A percentile compares a stretch with the other conserved stretches of the same genome.
Evolutionary conservation across 2,797 vertebrate genomes (phyloP).

Genomic region (Apogon hyalosoma): DNA sequence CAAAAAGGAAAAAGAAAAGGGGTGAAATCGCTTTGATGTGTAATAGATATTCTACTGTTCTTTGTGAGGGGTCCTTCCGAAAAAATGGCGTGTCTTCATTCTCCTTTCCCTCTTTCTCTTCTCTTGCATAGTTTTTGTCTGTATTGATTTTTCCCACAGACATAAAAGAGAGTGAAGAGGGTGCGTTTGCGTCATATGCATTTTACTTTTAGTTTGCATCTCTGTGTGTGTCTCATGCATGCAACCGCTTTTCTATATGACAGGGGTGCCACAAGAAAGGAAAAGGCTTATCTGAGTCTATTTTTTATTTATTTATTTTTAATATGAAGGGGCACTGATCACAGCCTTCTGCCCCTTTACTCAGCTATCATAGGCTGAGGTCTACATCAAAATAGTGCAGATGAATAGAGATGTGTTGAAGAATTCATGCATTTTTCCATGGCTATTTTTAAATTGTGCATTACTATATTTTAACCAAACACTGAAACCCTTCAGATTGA

Average conservation of each 20-base stretch:
- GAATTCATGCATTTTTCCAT: not conserved
- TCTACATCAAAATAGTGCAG: constrained; percentile 32
- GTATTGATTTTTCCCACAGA: constrained; percentile 60
- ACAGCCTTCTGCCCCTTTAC: constrained; percentile 8
- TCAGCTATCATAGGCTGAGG: constrained; percentile 16
- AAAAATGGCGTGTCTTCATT: constrained; percentile 27
- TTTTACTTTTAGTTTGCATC: constrained; percentile 33
- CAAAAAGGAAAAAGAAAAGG: constrained; percentile 16
- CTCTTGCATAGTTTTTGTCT: constrained; percentile 52
- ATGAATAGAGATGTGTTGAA: constrained; percentile 35
- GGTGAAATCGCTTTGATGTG: constrained; percentile 61
- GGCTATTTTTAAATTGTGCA: too few species aligned
- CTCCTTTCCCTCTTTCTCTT: constrained; percentile 14
- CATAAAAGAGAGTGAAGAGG: constrained; percentile 48
- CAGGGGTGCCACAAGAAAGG: constrained; percentile 48
- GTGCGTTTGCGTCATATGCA: constrained; percentile 38
- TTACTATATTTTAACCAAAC: too few species aligned
- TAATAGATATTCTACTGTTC: constrained; percentile 57
- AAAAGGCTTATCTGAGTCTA: constrained; percentile 41
- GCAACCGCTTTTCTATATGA: constrained; percentile 28
- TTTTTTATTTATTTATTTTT: constrained; percentile 24
- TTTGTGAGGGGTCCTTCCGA: constrained; percentile 35
- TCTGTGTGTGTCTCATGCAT: constrained; percentile 2
- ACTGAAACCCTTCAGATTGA: too few species aligned
- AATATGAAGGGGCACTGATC: constrained; percentile 43